phyloP scores from a whole-genome alignment of 2,113 vertebrate genomes.

The Elgaria multicarinata region DNA sequence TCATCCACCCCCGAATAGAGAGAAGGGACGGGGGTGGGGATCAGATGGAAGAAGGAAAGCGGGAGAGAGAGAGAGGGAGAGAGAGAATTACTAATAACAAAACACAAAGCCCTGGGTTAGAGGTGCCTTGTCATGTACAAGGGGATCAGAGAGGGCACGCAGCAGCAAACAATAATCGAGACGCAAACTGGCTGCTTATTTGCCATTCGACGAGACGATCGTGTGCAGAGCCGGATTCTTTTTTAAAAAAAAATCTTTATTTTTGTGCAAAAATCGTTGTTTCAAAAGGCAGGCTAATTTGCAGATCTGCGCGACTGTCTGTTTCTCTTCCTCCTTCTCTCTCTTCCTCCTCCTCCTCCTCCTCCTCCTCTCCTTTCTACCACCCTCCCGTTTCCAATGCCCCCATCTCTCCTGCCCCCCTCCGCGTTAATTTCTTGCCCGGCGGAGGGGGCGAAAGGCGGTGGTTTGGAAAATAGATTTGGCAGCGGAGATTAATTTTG shows the following conservation, averaged over 20 bases:
- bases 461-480: slow-evolving; percentile 15
- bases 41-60: slow-evolving; percentile 47
- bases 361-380: slow-evolving; percentile 13
- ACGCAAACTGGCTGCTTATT: slow-evolving; percentile 28
- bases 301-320: slow-evolving; percentile 1
- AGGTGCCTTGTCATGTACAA: slow-evolving; percentile 87
- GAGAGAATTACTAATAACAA: slow-evolving; percentile 53
- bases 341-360: slow-evolving; percentile 20
- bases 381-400: slow-evolving; percentile 28
- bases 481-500: slow-evolving; percentile 29
- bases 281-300: slow-evolving; percentile 38
- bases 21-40: slow-evolving; percentile 68
- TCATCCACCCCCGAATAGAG: slow-evolving; percentile 67
- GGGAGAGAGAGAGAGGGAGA: slow-evolving; percentile 30
- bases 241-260: not conserved
- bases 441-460: not conserved
- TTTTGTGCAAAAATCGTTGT: not conserved
- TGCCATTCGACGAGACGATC: slow-evolving; percentile 17
- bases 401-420: slow-evolving; percentile 34
- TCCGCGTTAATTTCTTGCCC: slow-evolving; percentile 19
- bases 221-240: slow-evolving; percentile 16
- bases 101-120: slow-evolving; percentile 88
- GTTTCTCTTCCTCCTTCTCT: slow-evolving; percentile 32
- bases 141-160: slow-evolving; percentile 76
- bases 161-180: slow-evolving; percentile 60